Evolutionary conservation across 2,888 invertebrate species (phyloP), one percentile per base, ranked within the genome.

Genomic region (Philhelius pedissequus): DNA sequence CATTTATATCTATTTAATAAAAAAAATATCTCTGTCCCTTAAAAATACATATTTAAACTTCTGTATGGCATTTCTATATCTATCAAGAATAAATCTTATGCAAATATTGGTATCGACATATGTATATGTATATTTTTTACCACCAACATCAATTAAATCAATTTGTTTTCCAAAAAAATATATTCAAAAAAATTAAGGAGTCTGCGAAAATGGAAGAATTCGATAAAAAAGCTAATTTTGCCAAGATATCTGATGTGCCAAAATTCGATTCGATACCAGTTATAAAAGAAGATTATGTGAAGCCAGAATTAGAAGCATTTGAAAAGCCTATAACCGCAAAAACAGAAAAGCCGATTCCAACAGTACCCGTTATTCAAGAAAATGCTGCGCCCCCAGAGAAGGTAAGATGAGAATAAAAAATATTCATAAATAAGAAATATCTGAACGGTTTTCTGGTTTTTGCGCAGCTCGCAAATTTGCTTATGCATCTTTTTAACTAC

Each of bases 261-360:
- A 94, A 93, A 91, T 93, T 92, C 7, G 93, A 93, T 87, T 92
- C 93, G 13, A 89, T 94, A 74, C 93, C 94, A 27, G 92, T 93
- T 88, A 91, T 93, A 52, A 92, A 94, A 68, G 93, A 94, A 89
- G 95, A 96, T 90, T 96, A 96, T 89, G 95, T 95, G n/a, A 93
- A 95, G 87, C 94, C 95, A 15, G 94, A 94, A 5, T 92, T 95
- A 87, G 95, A 95, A 89, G 93, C 93, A 90, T 95, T 93, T 88
- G 94, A 94, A 88, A 92, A 93, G 82, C 90, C 86, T 4, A 87
- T 92, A 66, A 90, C 92, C 62, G 92, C 92, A 13, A 93, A 93
- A 79, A 91, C 90, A 88, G 92, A 87, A 78, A 78, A 87, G 69
- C 76, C 87, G 25, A 48, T 25, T 13, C 22, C 73, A 7, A 15